Base-by-base conservation (phyloP, 2,888 invertebrate genomes). In the Nomada ruficornis region DNA sequence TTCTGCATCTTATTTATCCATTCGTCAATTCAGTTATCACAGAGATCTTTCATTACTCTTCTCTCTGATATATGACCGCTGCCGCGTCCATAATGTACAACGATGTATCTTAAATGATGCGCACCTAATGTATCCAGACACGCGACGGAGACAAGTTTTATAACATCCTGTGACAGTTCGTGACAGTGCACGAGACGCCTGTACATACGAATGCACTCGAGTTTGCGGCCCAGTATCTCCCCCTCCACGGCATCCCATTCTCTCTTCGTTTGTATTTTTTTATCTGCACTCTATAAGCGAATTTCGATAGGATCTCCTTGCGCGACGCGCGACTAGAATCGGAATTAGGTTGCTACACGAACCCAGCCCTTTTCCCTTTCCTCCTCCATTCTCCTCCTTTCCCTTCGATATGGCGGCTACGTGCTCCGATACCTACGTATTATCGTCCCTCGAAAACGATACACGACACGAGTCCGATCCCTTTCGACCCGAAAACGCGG, bases 311-410 rank as follows among this genome's bases (percentile, higher is more conserved):
- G 54, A 71, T 76, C 71, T 79, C 47, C 15, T 62, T 13, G 55
- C 23, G 26, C n/a, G 36, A n/a, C n/a, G 55, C 68, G 26, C 62
- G 62, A 20, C 50, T 23, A 7, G 80, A 82, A 80, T 80, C 52
- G 59, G 59, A 82, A 80, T 80, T 70, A 67, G 80, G n/a, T 57
- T 47, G 55, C 26, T 52, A 60, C 54, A 23, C 20, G 20, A 62
- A 29, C 7, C 50, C 36, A 47, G 18, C 11, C n/a, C 65, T 65
- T 50, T n/a, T 29, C 10, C 11, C 44, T 18, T 23, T 23, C 20
- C 36, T n/a, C 18, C 3, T 18, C 36, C 20, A 36, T 57, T 55
- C 54, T 26, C 3, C 69, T 47, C 55, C 18, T 18, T 7, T 18
- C 57, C 47, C 26, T 52, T n/a, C 54, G 50, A 64, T 57, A 72